phyloP scores from a whole-genome alignment of 53 echinoderm and acorn worm genomes.

The Actinopyga echinites region DNA sequence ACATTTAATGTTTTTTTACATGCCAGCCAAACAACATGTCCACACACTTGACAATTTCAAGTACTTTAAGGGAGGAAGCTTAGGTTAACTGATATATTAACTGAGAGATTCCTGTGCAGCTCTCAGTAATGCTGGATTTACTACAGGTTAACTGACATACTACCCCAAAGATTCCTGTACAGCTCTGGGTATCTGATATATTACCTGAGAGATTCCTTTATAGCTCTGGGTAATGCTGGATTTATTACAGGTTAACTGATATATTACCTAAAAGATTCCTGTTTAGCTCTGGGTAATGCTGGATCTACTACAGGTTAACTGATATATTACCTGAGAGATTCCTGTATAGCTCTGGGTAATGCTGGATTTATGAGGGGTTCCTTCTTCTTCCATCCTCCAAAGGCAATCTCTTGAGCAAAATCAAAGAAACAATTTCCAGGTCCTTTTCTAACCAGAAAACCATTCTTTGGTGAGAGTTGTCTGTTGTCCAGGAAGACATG shows the following conservation, averaged over 20 bases:
- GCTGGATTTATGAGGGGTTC: conserved; percentile 16
- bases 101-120: conserved; percentile 63
- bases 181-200: conserved; percentile 45
- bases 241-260: conserved; percentile 26
- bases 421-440: conserved; percentile 91
- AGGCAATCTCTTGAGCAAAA: conserved; percentile 91
- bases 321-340: conserved; percentile 64
- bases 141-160: conserved; percentile 23
- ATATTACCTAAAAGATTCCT: conserved; percentile 71
- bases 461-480: conserved; percentile 77
- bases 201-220: conserved; percentile 69
- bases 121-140: conserved; percentile 26
- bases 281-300: conserved; percentile 45
- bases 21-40: too few species aligned
- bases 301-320: conserved; percentile 11
- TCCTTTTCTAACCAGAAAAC: conserved; percentile 89
- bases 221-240: conserved; percentile 27
- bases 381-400: conserved; percentile 39
- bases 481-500: conserved; percentile 81
- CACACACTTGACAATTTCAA: too few species aligned
- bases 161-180: conserved; percentile 68
- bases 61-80: too few species aligned
- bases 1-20: too few species aligned
- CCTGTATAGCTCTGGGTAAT: conserved; percentile 55
- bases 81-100: conserved; percentile 54